Percentiles rank a stretch among this genome's conserved stretches.
These are phyloP conservation scores for Accipiter virgatus DNA, from an alignment of 2,113 vertebrate genomes.

Conservation along the genomic window DNA sequence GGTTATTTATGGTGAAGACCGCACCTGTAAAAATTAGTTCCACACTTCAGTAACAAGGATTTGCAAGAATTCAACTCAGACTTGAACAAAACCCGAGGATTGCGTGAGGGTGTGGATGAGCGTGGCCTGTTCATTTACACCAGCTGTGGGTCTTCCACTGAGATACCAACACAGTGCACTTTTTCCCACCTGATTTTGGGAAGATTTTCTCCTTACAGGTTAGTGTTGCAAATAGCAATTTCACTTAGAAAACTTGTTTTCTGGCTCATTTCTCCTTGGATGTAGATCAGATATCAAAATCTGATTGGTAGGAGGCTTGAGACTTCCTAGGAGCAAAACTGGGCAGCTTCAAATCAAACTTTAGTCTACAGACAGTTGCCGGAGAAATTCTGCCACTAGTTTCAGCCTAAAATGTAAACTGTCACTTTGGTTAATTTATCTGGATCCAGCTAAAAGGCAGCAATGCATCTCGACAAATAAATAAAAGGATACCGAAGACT, in stretches of 20 bases:
- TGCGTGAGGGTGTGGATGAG: background rate
- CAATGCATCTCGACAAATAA: background rate
- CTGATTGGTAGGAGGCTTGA: background rate
- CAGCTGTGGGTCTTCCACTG: rapidly evolving
- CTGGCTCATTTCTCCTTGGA: background rate
- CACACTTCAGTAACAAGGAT: background rate
- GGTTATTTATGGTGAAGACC: background rate
- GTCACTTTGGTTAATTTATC: background rate
- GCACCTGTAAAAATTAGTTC: constrained; percentile 13
- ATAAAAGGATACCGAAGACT: background rate
- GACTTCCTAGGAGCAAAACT: background rate
- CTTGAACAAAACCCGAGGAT: background rate
- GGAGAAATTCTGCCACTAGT: background rate
- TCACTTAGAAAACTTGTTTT: background rate
- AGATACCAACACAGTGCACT: background rate
- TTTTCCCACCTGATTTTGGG: background rate
- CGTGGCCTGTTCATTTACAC: rapidly evolving
- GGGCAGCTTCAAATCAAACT: background rate
- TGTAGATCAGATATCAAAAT: background rate
- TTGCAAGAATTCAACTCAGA: background rate
- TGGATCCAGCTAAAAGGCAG: background rate
- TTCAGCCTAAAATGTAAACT: background rate
- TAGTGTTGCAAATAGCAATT: background rate
- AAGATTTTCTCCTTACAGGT: background rate
- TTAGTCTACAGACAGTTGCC: background rate